These are phyloP conservation scores for Drosophila rufa DNA, from an alignment of 1,140 invertebrate species.

Conservation along the genomic window DNA sequence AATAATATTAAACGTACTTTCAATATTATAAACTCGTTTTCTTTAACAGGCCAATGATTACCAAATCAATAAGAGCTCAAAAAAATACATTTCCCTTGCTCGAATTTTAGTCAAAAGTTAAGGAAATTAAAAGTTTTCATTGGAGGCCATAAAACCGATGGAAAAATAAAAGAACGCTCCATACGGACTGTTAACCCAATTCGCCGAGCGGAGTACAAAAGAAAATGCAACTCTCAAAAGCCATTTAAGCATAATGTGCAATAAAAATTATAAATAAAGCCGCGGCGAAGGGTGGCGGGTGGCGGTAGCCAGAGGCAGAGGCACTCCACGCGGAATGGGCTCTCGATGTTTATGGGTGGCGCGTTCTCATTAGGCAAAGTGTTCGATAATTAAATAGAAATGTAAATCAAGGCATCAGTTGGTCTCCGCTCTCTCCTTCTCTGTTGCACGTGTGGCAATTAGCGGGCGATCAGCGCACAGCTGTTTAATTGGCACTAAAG, in stretches of 20 bases:
- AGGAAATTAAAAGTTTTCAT: constrained; percentile 33
- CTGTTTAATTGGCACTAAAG: constrained; percentile 59
- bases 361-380: constrained; percentile 55
- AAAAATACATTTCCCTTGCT: not conserved
- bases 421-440: not conserved
- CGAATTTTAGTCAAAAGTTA: constrained; percentile 6
- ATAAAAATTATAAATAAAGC: constrained; percentile 70
- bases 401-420: constrained; percentile 52
- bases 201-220: constrained; percentile 43
- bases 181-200: constrained; percentile 65
- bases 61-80: not conserved
- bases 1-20: not conserved
- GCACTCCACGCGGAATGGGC: constrained; percentile 13
- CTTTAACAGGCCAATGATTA: not conserved
- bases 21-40: not conserved
- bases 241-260: constrained; percentile 66
- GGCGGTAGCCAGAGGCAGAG: not conserved
- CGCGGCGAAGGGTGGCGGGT: not conserved
- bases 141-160: constrained; percentile 20
- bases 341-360: constrained; percentile 48
- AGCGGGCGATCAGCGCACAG: constrained; percentile 41
- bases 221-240: constrained; percentile 60
- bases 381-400: constrained; percentile 67
- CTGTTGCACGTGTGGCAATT: constrained; percentile 53
- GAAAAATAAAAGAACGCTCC: constrained; percentile 17